Evolutionary conservation across 2,113 vertebrate genomes (phyloP), one percentile per base, ranked within the genome.

Genomic region (Zosterops hypoxanthus): DNA sequence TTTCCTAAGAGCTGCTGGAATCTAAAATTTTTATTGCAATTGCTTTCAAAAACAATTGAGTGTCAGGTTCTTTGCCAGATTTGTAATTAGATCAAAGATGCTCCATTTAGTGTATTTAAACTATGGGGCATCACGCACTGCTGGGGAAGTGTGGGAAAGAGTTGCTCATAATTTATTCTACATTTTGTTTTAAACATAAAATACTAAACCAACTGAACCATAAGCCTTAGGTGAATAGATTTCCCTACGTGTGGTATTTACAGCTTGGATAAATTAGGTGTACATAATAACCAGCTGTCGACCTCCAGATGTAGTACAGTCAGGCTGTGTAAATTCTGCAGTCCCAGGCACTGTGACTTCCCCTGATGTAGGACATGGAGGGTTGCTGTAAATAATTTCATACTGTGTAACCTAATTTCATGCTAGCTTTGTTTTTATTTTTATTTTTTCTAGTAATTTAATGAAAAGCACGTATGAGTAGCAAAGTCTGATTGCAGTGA

Each of bases 221-320:
- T 82, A 92, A 97, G 85, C 80, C 92, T 94, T 97, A 79, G 92
- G 96, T 98, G 96, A 97, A 96, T 80, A 96, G 91, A 96, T 97
- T 96, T 92, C 87, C 92, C 73, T 95, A 50, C 77, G 97, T 85
- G 68, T 56, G 47, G 80, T 97, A 96, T 98, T 98, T 98, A 98
- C 92, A 56, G 78, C 95, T 95, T 92, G 34, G 59, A 88, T 97
- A 98, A 98, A 98, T 98, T 97, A 98, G 95, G 92, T 97, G 96
- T 97, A 95, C 75, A 88, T 97, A 98, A 97, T 98, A 97, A 97
- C 97, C 97, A 98, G 97, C 97, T 98, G 98, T 97, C 86, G 12
- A 93, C 94, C 92, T 98, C 97, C 96, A 97, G 96, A 97, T 97
- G 97, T 92, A 93, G 64, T 64, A 64, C 69, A 97, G 94, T 94